Evolutionary conservation across 2,888 invertebrate genomes (phyloP), one percentile per base, ranked within the genome.

Genomic region (Caenorhabditis sp.): DNA sequence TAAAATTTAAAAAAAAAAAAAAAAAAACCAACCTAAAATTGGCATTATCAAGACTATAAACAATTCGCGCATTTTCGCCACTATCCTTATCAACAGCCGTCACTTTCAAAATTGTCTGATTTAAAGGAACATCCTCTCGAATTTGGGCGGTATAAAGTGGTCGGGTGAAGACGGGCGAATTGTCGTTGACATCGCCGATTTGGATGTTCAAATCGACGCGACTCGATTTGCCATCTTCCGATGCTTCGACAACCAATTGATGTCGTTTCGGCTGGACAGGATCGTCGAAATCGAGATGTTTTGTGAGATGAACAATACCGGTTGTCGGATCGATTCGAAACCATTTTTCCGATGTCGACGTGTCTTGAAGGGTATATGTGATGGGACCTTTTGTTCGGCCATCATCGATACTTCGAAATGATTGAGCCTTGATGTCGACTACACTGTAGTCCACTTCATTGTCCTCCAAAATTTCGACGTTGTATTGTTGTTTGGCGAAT

Each of bases 101-200:
- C 3, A 85, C 87, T 90, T 94, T 94, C 61, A 97, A 90, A 77
- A 97, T 95, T 77, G 93, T 94, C 36, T 94, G 94, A 70, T 95
- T 95, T 49, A 95, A 91, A 0, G 94, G 93, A 78, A 95, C 93
- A 88, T 97, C 95, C 90, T 97, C 96, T 86, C 95, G 94, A 0
- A 96, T 93, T 88, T 95, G 95, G 0, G 95, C 95, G 89, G 96
- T 95, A 89, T 97, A 97, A 89, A 97, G 94, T 0, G 96, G 96
- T 78, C 97, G 78, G 8, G 82, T 79, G 73, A 88, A 88, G 24
- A 66, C 70, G 3, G 88, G 88, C 6, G 78, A 76, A 69, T 88
- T 88, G 79, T 88, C 88, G 70, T 81, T 81, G 5, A 81, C 77
- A 66, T 87, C 83, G 37, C 62, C 62, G 10, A 84, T 71, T 23